Percentiles rank a stretch among this genome's conserved stretches.
phyloP scores from a whole-genome alignment of 2,797 vertebrate species.

The Tiaroga cobitis region DNA sequence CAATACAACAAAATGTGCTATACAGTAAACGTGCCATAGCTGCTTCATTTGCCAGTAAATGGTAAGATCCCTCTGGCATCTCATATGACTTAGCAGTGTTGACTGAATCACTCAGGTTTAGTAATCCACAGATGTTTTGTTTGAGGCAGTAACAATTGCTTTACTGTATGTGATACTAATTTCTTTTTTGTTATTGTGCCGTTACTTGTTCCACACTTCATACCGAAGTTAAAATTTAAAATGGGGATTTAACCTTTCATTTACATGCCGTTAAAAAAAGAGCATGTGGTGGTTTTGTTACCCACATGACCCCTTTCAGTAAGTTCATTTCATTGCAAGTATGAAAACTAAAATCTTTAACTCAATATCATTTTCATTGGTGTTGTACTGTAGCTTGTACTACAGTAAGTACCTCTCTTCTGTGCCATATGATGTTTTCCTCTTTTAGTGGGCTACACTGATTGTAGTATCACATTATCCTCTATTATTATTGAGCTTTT shows the following conservation, averaged over 20 bases:
- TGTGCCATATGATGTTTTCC: neutral
- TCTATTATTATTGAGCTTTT: constrained; percentile 34
- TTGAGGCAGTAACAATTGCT: constrained; percentile 17
- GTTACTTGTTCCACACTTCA: neutral
- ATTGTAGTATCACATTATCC: constrained; percentile 29
- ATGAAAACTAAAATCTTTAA: neutral
- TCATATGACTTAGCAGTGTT: constrained; percentile 16
- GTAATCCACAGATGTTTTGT: constrained; percentile 20
- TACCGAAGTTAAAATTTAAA: neutral
- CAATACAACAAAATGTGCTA: constrained; percentile 10
- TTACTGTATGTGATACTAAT: neutral
- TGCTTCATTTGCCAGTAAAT: constrained; percentile 19
- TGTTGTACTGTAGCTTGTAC: neutral
- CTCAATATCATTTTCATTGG: neutral
- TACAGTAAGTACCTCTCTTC: neutral
- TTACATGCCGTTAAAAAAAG: neutral
- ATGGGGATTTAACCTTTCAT: neutral
- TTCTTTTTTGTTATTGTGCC: neutral
- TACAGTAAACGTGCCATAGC: constrained; percentile 8
- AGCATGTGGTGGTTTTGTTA: neutral
- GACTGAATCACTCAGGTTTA: constrained; percentile 25
- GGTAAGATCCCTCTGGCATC: constrained; percentile 7
- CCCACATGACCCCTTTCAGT: neutral
- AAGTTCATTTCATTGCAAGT: neutral
- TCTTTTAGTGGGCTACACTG: constrained; percentile 1